Evolutionary conservation across 2,113 vertebrate genomes (phyloP), one percentile per base, ranked within the genome.

Genomic region (Ceuthmochares aereus): DNA sequence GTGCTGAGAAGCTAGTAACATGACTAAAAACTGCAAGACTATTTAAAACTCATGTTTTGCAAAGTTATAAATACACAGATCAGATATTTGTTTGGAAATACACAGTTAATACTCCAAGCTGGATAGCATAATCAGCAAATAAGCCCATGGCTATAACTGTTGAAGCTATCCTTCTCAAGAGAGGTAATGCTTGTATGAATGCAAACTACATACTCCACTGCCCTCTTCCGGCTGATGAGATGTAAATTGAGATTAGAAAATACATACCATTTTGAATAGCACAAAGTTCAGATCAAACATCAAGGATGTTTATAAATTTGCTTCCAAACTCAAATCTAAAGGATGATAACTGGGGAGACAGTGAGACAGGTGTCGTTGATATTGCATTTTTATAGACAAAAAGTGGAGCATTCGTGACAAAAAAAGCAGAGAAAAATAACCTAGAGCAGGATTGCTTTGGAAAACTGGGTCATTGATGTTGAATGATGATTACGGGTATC

Each of bases 141-240:
- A 45, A 54, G 1, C 7, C 20, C 43, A 79, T 3, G 27, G 27
- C 37, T 47, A 1, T 1, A 87, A 47, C 25, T 67, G 10, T 22
- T 30, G n/a, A 55, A 93, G 43, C 43, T 43, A 6, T 29, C 26
- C 49, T 64, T 52, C 10, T 32, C 14, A 34, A 54, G 30, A n/a
- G 7, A 14, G 3, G 49, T 3, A 23, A 32, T 6, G 7, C 5
- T 13, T 15, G 30, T 1, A 34, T 14, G 11, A 82, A 76, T 3
- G 5, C 11, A 91, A 79, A 58, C 7, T 0, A 40, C 0, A 1
- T 79, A 79, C 74, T 91, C 40, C 81, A 72, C 75, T 85, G 94
- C 94, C 92, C 94, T 95, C 94, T 94, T 73, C 82, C 83, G 96
- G 82, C 58, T 74, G n/a, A 73, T 23, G 17, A 67, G n/a, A 42